phyloP scores from a whole-genome alignment of 2,113 vertebrate genomes.

The Neolamprologus tretocephalus region DNA sequence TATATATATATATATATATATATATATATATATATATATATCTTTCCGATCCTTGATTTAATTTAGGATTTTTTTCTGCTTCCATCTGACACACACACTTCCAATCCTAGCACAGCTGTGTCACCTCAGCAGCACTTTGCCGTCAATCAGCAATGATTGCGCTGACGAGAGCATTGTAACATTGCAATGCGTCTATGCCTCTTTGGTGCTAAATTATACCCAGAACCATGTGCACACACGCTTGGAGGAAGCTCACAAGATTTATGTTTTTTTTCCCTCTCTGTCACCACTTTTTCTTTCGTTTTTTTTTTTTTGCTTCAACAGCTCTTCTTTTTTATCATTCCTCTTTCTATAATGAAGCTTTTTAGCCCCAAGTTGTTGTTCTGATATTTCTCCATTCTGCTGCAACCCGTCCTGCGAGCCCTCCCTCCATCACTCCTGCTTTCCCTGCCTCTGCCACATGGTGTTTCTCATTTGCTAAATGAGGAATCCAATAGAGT shows the following conservation, averaged over 20 bases:
- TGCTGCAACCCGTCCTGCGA: neutral
- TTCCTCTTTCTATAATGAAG: neutral
- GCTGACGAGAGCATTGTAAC: slow-evolving; percentile 6
- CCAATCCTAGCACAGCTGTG: slow-evolving; percentile 9
- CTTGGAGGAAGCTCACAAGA: neutral
- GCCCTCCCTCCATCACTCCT: neutral
- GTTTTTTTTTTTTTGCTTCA: neutral
- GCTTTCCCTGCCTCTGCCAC: slow-evolving; percentile 12
- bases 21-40: neutral
- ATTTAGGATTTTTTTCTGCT: slow-evolving; percentile 2
- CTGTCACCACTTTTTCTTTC: neutral
- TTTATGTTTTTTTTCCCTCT: neutral
- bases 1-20: neutral
- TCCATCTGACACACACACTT: neutral
- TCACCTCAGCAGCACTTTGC: slow-evolving; percentile 10
- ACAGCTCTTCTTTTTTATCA: neutral
- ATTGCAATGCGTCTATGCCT: neutral
- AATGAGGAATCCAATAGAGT: slow-evolving; percentile 53
- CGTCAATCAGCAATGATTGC: slow-evolving; percentile 41
- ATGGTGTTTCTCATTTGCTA: slow-evolving; percentile 42
- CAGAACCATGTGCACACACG: neutral
- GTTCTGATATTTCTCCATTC: slow-evolving; percentile 7
- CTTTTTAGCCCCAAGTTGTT: neutral
- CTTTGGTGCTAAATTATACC: neutral
- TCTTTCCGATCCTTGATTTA: slow-evolving; percentile 15